A percentile compares a stretch with the other conserved stretches of the same genome.
phyloP scores from a whole-genome alignment of 2,113 vertebrate species.

The Malaclemys terrapin region DNA sequence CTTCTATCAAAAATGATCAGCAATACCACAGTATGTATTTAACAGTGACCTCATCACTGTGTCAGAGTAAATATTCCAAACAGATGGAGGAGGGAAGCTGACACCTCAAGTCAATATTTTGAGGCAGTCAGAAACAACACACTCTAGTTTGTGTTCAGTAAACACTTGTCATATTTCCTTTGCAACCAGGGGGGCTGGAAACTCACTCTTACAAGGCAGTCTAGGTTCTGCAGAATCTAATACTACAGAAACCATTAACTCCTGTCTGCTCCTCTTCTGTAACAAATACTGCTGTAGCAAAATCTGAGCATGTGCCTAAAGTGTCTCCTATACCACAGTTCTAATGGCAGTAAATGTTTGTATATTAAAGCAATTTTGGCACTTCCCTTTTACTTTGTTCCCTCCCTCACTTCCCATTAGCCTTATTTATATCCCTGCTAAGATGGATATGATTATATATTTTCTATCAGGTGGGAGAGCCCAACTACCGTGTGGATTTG shows the following conservation, averaged over 20 bases:
- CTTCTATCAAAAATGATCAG: neutral
- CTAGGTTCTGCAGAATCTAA: neutral
- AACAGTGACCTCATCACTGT: neutral
- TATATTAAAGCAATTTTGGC: neutral
- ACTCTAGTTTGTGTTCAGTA: rapidly evolving
- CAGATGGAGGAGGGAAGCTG: neutral
- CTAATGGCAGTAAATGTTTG: neutral
- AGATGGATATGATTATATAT: neutral
- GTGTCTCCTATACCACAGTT: neutral
- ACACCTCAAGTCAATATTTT: rapidly evolving
- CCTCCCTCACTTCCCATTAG: neutral
- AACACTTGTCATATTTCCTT: neutral
- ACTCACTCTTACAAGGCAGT: neutral
- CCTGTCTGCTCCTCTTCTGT: neutral
- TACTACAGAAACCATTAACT: neutral
- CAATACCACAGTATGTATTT: neutral
- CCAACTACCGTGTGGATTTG: neutral
- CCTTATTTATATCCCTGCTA: neutral
- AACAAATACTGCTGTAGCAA: neutral
- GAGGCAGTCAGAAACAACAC: neutral
- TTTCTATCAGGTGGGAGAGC: neutral
- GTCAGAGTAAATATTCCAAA: neutral
- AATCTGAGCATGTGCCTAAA: neutral
- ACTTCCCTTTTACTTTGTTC: neutral
- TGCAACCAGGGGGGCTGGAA: rapidly evolving